Conservation (phyloP, 2,113 vertebrate genomes). For the Lepisosteus oculatus region DNA sequence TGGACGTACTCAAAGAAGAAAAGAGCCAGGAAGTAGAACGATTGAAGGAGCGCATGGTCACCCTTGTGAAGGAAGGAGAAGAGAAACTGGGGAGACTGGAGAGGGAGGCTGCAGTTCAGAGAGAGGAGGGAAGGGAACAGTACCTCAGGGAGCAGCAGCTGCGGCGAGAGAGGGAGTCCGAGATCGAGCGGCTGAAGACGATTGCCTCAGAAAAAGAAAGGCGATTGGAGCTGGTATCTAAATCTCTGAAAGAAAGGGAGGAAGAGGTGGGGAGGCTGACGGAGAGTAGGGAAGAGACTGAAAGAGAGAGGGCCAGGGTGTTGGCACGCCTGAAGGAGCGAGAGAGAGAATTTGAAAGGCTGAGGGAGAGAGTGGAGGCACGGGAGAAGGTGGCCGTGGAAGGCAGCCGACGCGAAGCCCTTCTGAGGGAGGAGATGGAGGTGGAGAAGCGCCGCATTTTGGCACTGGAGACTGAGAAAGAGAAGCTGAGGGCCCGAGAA, state of each 20-base stretch:
- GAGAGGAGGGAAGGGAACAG: neutral
- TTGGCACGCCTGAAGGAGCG: slow-evolving; percentile 18
- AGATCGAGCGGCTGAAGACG: slow-evolving; percentile 20
- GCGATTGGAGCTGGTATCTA: slow-evolving; percentile 7
- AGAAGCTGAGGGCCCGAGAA: slow-evolving; percentile 6
- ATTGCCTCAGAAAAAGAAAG: slow-evolving; percentile 2
- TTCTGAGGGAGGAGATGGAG: neutral
- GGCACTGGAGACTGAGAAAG: slow-evolving; percentile 9
- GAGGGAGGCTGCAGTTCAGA: slow-evolving; percentile 19
- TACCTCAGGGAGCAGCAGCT: too few relatives aligned
- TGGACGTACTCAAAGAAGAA: slow-evolving; percentile 10
- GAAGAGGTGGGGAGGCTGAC: slow-evolving; percentile 19
- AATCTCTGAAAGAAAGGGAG: slow-evolving; percentile 18
- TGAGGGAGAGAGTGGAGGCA: slow-evolving; percentile 17
- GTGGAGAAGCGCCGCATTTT: neutral
- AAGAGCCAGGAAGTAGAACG: neutral
- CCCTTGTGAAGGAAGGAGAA: slow-evolving; percentile 9
- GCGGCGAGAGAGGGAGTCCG: slow-evolving; percentile 11
- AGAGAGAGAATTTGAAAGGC: neutral
- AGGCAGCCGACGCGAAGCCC: neutral
- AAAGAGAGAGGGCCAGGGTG: slow-evolving; percentile 13
- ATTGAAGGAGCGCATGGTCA: slow-evolving; percentile 15
- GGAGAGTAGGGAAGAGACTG: slow-evolving; percentile 8
- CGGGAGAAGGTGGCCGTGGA: slow-evolving; percentile 10
- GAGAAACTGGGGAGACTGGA: slow-evolving; percentile 11